Conservation (phyloP, 2,888 invertebrate species). For the Nomada fucata region DNA sequence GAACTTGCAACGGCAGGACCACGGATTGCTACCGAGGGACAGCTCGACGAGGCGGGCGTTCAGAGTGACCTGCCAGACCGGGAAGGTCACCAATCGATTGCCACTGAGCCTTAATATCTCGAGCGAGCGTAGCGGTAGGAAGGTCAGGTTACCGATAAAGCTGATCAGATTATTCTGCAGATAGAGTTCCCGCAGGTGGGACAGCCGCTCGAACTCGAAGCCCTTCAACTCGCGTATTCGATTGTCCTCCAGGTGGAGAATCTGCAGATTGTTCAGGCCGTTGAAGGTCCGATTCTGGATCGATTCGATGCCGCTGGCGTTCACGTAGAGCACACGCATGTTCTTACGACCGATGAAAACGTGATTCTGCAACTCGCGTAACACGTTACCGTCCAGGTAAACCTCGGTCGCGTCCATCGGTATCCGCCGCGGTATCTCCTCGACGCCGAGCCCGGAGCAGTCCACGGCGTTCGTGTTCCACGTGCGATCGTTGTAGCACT, state of each 20-base stretch:
- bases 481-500: conserved; percentile 96
- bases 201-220: conserved; percentile 93
- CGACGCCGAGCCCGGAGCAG: conserved; percentile 92
- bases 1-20: conserved; percentile 96
- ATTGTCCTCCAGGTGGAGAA: conserved; percentile 94
- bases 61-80: conserved; percentile 89
- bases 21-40: conserved; percentile 92
- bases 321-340: conserved; percentile 93
- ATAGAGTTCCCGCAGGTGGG: conserved; percentile 92
- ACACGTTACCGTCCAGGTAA: conserved; percentile 95
- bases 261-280: conserved; percentile 91
- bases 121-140: conserved; percentile 90
- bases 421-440: conserved; percentile 92
- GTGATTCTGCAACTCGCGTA: conserved; percentile 93
- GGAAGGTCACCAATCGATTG: conserved; percentile 92
- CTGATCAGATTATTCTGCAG: conserved; percentile 93
- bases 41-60: conserved; percentile 90
- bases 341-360: conserved; percentile 96
- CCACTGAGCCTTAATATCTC: conserved; percentile 93
- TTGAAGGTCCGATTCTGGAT: conserved; percentile 96
- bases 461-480: conserved; percentile 97
- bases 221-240: conserved; percentile 91
- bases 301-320: conserved; percentile 92
- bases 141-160: conserved; percentile 92
- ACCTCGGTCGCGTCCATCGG: conserved; percentile 98